phyloP scores from a whole-genome alignment of 2,113 vertebrate genomes.

The Jacana jacana region DNA sequence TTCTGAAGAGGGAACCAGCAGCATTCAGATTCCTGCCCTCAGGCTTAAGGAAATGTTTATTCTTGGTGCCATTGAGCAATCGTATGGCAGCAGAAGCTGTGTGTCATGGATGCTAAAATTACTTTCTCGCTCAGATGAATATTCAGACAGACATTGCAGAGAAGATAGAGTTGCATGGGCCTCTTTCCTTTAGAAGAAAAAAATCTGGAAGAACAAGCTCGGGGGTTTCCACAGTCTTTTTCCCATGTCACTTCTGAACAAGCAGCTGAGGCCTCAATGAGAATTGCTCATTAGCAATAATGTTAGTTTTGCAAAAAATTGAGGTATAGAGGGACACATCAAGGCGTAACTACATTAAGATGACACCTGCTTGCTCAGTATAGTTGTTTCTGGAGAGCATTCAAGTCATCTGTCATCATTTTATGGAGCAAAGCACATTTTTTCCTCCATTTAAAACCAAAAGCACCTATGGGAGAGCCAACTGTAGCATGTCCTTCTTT shows the following conservation, averaged over 20 bases:
- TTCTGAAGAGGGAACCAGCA: constrained; percentile 19
- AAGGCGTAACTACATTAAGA: background rate
- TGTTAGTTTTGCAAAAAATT: constrained; percentile 42
- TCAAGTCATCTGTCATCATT: background rate
- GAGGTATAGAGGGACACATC: background rate
- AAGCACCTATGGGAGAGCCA: background rate
- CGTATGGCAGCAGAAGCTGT: constrained; percentile 32
- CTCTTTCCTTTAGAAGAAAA: constrained; percentile 51
- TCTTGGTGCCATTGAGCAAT: constrained; percentile 36
- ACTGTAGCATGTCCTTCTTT: background rate
- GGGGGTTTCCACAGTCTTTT: constrained; percentile 73
- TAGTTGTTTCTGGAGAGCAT: background rate
- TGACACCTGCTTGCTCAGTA: background rate
- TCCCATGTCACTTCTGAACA: constrained; percentile 60
- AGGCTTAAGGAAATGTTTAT: constrained; percentile 43
- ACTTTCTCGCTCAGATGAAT: constrained; percentile 49
- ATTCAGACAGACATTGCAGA: constrained; percentile 22
- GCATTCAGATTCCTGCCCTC: background rate
- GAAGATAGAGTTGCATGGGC: constrained; percentile 53
- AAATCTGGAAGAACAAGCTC: constrained; percentile 51
- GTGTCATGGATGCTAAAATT: constrained; percentile 62
- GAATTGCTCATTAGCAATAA: constrained; percentile 1
- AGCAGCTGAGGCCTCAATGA: background rate
- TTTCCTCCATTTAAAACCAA: background rate
- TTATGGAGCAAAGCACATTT: background rate